phyloP scores from a whole-genome alignment of 2,113 vertebrate genomes.

The Reinhardtius hippoglossoides region DNA sequence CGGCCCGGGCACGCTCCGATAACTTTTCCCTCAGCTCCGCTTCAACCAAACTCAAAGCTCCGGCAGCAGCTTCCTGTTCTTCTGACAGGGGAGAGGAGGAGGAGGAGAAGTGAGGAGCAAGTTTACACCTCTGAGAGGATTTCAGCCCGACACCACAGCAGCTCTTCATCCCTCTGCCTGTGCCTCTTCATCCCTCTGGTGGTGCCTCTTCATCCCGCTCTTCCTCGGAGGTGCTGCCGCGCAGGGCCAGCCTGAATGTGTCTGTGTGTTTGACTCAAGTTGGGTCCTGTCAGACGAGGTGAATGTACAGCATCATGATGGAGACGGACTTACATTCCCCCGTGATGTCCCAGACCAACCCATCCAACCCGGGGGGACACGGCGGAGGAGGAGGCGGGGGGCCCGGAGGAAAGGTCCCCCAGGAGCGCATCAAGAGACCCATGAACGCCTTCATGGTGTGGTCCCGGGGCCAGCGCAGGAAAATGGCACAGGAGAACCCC shows the following conservation, averaged over 20 bases:
- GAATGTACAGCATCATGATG: constrained; percentile 99
- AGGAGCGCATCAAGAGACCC: constrained; percentile 91
- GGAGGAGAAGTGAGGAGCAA: constrained; percentile 23
- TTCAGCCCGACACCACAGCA: constrained; percentile 24
- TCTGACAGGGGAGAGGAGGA: constrained; percentile 38
- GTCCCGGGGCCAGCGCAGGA: constrained; percentile 89
- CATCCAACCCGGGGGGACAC: constrained; percentile 89
- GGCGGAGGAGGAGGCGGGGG: constrained; percentile 66
- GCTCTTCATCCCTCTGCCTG: constrained; percentile 5
- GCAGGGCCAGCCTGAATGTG: constrained; percentile 73
- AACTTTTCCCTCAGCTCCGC: constrained; percentile 70
- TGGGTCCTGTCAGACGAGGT: constrained; percentile 76
- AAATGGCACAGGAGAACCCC: constrained; percentile 91
- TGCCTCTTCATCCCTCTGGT: not conserved
- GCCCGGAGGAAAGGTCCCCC: constrained; percentile 87
- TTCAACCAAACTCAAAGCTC: constrained; percentile 72
- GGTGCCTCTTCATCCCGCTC: not conserved
- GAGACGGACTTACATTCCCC: constrained; percentile 97
- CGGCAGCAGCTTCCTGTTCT: constrained; percentile 1
- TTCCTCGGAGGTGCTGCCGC: constrained; percentile 27
- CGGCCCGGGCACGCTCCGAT: constrained; percentile 86
- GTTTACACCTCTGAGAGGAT: constrained; percentile 46
- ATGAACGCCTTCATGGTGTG: constrained; percentile 94
- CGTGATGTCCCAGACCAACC: constrained; percentile 89
- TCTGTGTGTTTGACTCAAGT: constrained; percentile 78